Conservation (phyloP, 2,113 vertebrate species). For the Sardina pilchardus region DNA sequence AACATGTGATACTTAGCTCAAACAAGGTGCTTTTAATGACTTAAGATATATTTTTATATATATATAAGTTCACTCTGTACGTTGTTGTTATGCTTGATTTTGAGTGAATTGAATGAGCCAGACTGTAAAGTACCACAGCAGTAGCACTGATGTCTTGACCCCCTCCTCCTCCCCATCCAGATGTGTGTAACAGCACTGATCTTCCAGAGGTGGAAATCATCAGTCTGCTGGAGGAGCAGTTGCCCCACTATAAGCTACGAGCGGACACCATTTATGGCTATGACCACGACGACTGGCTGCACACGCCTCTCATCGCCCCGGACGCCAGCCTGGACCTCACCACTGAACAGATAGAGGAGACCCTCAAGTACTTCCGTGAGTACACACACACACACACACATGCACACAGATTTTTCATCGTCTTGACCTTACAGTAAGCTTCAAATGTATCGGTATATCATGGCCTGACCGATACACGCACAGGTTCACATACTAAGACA, state of each 20-base stretch:
- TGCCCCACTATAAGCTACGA: constrained; percentile 95
- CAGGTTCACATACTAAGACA: neutral
- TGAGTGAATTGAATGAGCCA: neutral
- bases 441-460: too few species aligned
- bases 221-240: constrained; percentile 95
- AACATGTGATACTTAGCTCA: neutral
- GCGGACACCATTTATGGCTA: constrained; percentile 97
- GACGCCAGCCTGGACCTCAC: constrained; percentile 86
- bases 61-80: too few species aligned
- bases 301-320: constrained; percentile 90
- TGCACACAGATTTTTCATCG: neutral
- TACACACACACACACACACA: constrained; percentile 41
- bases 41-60: too few species aligned
- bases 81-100: neutral
- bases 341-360: constrained; percentile 96
- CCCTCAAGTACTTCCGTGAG: constrained; percentile 98
- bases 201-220: constrained; percentile 99
- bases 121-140: neutral
- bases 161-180: constrained; percentile 64
- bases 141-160: neutral
- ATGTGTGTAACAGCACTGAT: constrained; percentile 98
- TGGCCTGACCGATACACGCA: neutral
- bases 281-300: constrained; percentile 98
- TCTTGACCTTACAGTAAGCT: too few species aligned
- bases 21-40: neutral